Evolutionary conservation across 2,113 vertebrate species (phyloP).

Genomic region (Eurypyga helias): DNA sequence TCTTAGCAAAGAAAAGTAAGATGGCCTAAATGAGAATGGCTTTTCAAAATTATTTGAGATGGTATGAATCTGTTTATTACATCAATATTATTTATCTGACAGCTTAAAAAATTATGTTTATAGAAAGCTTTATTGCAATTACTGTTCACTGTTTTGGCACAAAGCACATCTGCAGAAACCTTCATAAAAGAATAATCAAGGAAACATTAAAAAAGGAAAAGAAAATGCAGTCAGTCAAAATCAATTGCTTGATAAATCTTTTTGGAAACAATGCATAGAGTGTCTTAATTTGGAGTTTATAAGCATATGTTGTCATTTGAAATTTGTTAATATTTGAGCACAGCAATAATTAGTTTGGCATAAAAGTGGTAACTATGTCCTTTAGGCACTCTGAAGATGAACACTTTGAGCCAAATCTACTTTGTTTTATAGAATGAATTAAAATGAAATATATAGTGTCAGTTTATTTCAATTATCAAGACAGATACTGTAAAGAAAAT

Average conservation of each 20-base stretch:
- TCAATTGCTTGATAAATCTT: not conserved
- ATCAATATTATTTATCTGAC: not conserved
- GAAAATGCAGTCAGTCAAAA: not conserved
- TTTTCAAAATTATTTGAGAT: not conserved
- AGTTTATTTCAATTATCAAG: constrained; percentile 20
- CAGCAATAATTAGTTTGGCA: not conserved
- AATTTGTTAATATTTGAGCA: not conserved
- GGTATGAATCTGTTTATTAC: not conserved
- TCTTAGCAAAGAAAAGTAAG: not conserved
- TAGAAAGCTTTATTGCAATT: not conserved
- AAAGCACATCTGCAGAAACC: not conserved
- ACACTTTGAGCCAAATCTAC: not conserved
- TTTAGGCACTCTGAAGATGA: not conserved
- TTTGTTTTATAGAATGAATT: not conserved
- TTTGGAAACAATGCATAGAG: not conserved
- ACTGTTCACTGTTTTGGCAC: not conserved
- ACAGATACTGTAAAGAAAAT: not conserved
- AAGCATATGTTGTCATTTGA: not conserved
- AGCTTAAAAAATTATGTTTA: not conserved
- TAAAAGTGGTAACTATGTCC: not conserved
- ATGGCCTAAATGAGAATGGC: not conserved
- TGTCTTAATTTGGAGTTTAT: not conserved
- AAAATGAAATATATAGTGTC: not conserved
- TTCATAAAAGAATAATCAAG: not conserved
- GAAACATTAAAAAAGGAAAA: not conserved